phyloP scores from a whole-genome alignment of 2,888 invertebrate genomes.

The Drosophila longiperda region DNA sequence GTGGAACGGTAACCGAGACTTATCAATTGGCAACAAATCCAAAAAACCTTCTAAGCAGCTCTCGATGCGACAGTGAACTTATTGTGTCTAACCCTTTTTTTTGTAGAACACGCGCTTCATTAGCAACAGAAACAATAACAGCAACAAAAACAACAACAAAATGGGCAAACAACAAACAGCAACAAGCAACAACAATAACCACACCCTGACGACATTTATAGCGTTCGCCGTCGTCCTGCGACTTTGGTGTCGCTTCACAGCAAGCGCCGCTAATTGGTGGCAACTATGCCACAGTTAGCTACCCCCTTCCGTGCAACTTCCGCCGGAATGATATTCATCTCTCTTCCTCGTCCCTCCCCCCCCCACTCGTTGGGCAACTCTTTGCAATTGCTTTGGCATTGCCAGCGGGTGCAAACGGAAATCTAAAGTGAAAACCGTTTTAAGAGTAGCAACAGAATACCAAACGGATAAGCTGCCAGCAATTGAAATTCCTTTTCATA shows the following conservation, averaged over 20 bases:
- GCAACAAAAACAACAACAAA: conserved; percentile 21
- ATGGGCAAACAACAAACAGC: not conserved
- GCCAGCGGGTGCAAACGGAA: conserved; percentile 64
- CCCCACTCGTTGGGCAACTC: conserved; percentile 8
- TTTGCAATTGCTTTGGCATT: conserved; percentile 22
- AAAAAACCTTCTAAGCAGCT: conserved; percentile 51
- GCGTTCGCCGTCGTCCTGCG: conserved; percentile 26
- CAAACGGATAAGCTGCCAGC: conserved; percentile 37
- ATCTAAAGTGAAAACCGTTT: conserved; percentile 81
- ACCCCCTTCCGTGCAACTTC: conserved; percentile 63
- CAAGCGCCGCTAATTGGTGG: conserved; percentile 75
- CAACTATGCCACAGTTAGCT: conserved; percentile 50
- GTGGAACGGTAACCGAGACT: conserved; percentile 2
- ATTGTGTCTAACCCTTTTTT: conserved; percentile 56
- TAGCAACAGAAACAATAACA: conserved; percentile 22
- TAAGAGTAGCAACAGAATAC: conserved; percentile 54
- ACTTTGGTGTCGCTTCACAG: conserved; percentile 66
- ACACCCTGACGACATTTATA: conserved; percentile 59
- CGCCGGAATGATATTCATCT: conserved; percentile 73
- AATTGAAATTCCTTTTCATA: conserved; percentile 71
- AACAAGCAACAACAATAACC: conserved; percentile 27
- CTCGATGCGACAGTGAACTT: conserved; percentile 50
- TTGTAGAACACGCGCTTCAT: conserved; percentile 30
- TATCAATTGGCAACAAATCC: conserved; percentile 20
- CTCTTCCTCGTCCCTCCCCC: not conserved